Conservation (phyloP, 2,113 vertebrate genomes). For the Phalacrocorax pelagicus region DNA sequence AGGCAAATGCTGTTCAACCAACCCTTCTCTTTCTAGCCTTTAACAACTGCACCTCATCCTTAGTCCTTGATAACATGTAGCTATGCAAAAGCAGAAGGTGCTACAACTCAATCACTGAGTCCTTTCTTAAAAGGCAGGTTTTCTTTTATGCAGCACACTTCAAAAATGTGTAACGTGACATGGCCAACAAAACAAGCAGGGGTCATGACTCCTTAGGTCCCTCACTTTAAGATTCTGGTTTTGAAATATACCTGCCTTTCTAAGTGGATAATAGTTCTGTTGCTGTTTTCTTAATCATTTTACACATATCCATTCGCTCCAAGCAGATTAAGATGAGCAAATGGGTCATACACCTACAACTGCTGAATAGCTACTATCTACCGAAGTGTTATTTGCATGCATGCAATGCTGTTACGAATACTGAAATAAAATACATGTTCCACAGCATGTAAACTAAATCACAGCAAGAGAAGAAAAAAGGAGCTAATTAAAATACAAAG, state of each 20-base stretch:
- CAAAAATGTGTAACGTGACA: background rate
- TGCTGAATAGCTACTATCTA: background rate
- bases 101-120: background rate
- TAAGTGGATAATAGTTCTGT: background rate
- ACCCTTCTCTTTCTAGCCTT: background rate
- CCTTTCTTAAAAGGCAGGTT: background rate
- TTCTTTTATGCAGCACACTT: background rate
- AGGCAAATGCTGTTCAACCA: background rate
- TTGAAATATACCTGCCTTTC: background rate
- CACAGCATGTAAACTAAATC: constrained; percentile 1
- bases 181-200: background rate
- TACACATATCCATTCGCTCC: background rate
- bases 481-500: constrained; percentile 50
- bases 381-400: constrained; percentile 5
- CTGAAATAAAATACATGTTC: constrained; percentile 19
- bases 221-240: background rate
- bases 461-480: background rate
- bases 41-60: background rate
- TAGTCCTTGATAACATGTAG: background rate
- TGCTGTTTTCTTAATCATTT: background rate
- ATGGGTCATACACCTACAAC: background rate
- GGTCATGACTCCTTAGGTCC: background rate
- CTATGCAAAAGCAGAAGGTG: background rate
- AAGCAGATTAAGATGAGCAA: constrained; percentile 12
- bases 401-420: background rate